A percentile compares a stretch with the other conserved stretches of the same genome.
Evolutionary conservation across 2,888 invertebrate species (phyloP).

Genomic region (Microdon myrmicae): DNA sequence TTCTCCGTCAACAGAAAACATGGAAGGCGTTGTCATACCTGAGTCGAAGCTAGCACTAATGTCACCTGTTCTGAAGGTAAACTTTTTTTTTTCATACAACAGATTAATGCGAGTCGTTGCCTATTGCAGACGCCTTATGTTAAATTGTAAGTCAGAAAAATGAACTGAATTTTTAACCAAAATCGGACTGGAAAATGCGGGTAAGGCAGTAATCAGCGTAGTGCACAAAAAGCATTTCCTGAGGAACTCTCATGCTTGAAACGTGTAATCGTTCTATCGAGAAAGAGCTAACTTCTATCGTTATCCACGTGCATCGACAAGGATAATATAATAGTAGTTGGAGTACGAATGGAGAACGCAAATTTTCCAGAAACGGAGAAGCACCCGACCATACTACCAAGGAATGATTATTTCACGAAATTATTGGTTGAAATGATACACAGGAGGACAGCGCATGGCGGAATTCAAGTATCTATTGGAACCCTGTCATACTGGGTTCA

Average conservation of each 20-base stretch:
- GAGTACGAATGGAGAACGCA: constrained; percentile 52
- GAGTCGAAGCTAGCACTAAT: too few relatives aligned
- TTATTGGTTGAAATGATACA: neutral
- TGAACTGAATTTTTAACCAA: too few relatives aligned
- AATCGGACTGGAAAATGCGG: too few relatives aligned
- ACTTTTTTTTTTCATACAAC: too few relatives aligned
- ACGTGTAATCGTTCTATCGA: neutral
- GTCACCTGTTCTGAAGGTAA: too few relatives aligned
- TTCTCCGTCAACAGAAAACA: too few relatives aligned
- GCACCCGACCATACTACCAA: constrained; percentile 13
- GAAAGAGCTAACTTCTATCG: constrained; percentile 11
- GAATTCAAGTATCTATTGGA: neutral
- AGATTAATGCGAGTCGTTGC: too few relatives aligned
- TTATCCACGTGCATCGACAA: constrained; percentile 49
- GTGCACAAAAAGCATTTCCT: too few relatives aligned
- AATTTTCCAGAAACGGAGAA: constrained; percentile 16
- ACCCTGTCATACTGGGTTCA: neutral
- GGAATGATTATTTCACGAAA: constrained; percentile 6
- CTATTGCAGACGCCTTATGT: too few relatives aligned
- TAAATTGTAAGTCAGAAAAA: too few relatives aligned
- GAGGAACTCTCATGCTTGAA: neutral
- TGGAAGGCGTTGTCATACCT: too few relatives aligned
- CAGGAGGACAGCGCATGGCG: neutral
- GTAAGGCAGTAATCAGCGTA: too few relatives aligned
- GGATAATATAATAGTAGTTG: constrained; percentile 53